Evolutionary conservation across 1,140 invertebrate genomes (phyloP).

Genomic region (Condylostylus longicornis): DNA sequence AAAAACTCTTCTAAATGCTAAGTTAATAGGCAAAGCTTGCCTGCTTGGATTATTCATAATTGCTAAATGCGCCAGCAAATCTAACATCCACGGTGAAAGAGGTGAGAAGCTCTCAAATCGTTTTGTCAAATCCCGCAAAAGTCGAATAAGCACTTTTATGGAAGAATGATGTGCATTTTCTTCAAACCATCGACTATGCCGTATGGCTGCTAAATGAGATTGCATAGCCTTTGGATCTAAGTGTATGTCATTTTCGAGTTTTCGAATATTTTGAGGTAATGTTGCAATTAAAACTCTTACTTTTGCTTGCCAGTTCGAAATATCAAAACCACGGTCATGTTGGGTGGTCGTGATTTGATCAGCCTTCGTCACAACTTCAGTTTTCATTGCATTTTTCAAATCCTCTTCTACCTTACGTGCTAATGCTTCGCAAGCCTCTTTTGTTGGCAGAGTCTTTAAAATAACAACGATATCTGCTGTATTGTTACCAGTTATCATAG

Average conservation of each 20-base stretch:
- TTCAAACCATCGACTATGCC: slow-evolving; percentile 95
- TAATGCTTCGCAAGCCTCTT: slow-evolving; percentile 82
- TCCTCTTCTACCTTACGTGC: slow-evolving; percentile 79
- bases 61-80: slow-evolving; percentile 87
- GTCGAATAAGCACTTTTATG: slow-evolving; percentile 81
- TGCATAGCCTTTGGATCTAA: slow-evolving; percentile 73
- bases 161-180: slow-evolving; percentile 96
- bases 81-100: slow-evolving; percentile 91
- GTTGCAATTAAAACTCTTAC: slow-evolving; percentile 85
- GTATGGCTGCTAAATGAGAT: slow-evolving; percentile 80
- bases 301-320: slow-evolving; percentile 63
- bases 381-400: slow-evolving; percentile 50
- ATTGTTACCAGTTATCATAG: slow-evolving; percentile 89
- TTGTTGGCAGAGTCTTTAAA: slow-evolving; percentile 92
- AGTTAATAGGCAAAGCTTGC: slow-evolving; percentile 81
- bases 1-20: slow-evolving; percentile 72
- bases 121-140: slow-evolving; percentile 76
- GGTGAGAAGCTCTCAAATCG: slow-evolving; percentile 82
- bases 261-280: slow-evolving; percentile 80
- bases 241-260: slow-evolving; percentile 83
- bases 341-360: slow-evolving; percentile 45
- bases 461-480: slow-evolving; percentile 95
- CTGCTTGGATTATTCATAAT: slow-evolving; percentile 92
- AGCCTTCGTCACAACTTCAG: slow-evolving; percentile 40
- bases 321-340: slow-evolving; percentile 70